These are phyloP conservation scores for Ostrea denselamellosa DNA, from an alignment of 1,140 invertebrate species.

Conservation along the genomic window DNA sequence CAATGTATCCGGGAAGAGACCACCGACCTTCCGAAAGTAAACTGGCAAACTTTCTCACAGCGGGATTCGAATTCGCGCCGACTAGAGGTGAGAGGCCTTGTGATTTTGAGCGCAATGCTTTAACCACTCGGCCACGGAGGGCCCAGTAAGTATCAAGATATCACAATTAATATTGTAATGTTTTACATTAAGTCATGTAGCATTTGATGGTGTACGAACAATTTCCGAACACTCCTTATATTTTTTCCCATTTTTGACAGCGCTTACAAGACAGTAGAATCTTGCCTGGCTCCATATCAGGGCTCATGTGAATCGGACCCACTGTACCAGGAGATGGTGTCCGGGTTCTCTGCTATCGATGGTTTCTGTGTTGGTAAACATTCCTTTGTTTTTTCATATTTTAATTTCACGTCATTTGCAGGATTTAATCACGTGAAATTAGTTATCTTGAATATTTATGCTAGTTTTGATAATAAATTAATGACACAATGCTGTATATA, in stretches of 20 bases:
- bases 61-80: too few species aligned
- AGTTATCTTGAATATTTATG: too few species aligned
- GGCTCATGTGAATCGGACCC: background rate
- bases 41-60: too few species aligned
- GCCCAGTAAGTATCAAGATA: background rate
- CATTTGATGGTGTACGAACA: background rate
- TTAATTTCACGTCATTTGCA: too few species aligned
- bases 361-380: slow-evolving; percentile 13
- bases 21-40: too few species aligned
- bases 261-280: background rate
- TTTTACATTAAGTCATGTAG: background rate
- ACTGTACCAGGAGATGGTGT: background rate
- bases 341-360: background rate
- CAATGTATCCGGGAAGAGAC: too few species aligned
- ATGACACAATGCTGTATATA: too few species aligned
- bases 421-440: too few species aligned
- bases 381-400: background rate
- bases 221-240: background rate
- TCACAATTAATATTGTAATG: background rate
- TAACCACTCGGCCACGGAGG: too few species aligned
- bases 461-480: too few species aligned
- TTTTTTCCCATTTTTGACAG: background rate
- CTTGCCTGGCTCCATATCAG: background rate
- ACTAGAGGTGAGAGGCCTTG: too few species aligned
- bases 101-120: too few species aligned